Evolutionary conservation across 1,140 invertebrate species (phyloP), one percentile per base, ranked within the genome.

Genomic region (Drosophila prosaltans): DNA sequence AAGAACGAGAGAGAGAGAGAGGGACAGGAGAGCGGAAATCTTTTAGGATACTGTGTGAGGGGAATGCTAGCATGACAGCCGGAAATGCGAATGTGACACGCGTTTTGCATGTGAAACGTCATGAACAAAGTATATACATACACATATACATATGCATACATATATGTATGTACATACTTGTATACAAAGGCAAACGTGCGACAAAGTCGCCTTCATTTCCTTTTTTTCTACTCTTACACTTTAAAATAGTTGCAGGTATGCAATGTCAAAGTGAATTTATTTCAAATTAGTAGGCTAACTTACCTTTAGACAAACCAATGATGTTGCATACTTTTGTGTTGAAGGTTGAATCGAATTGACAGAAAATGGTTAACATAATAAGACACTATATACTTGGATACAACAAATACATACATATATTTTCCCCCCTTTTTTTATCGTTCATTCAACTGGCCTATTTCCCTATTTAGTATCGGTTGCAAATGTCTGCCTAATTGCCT

Each of bases 51-150:
- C 32, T 1, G 6, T 6, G 3, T 36, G 32, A 36, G 32, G 39
- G 45, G 21, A 10, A 84, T 89, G 89, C 83, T 89, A 83, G 84
- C 80, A 88, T 88, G 83, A 88, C 83, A 89, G 84, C 71, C 83
- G 84, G 83, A 90, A 90, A 86, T 90, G 88, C 82, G 86, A 81
- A 82, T 83, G 82, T 86, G 86, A 90, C 86, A 90, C 86, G 86
- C 86, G 82, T 90, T 90, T 90, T 86, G 88, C 88, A 90, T 90
- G 82, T 90, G 82, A 89, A 90, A 90, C 85, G 85, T 84, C 84
- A 84, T 72, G 81, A 79, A 90, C 80, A 89, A 89, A 74, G 80
- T 78, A 40, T 24, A 30, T 30, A 30, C 2, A 30, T 30, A 30
- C 28, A 30, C 4, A 30, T 0, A 30, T 30, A 30, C 28, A 30